Evolutionary conservation across 2,888 invertebrate species (phyloP).

Genomic region (Cantharis nigra): DNA sequence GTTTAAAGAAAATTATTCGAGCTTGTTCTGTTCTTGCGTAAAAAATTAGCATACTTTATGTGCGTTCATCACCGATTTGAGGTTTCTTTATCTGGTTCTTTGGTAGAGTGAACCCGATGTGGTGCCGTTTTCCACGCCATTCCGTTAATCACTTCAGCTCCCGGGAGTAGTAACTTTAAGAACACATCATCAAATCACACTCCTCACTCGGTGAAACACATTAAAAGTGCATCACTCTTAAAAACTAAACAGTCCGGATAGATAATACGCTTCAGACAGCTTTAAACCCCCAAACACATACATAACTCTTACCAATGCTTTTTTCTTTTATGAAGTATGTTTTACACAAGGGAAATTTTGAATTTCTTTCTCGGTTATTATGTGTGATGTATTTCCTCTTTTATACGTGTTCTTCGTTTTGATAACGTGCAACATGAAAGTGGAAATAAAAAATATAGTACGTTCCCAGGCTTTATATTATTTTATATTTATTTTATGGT

Average conservation of each 20-base stretch:
- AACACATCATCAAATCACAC: constrained; percentile 38
- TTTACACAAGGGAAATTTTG: constrained; percentile 41
- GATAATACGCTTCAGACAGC: constrained; percentile 49
- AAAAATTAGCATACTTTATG: constrained; percentile 13
- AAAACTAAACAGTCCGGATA: constrained; percentile 52
- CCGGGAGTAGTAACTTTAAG: constrained; percentile 32
- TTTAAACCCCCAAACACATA: constrained; percentile 46
- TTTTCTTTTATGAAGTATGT: constrained; percentile 38
- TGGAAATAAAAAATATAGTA: constrained; percentile 27
- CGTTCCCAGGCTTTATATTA: constrained; percentile 14
- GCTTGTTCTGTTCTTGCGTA: background rate
- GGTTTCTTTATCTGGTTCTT: constrained; percentile 33
- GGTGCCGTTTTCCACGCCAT: constrained; percentile 42
- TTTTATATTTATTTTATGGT: constrained; percentile 20
- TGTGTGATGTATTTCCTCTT: constrained; percentile 28
- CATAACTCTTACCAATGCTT: constrained; percentile 43
- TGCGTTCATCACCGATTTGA: constrained; percentile 32
- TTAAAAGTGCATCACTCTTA: constrained; percentile 52
- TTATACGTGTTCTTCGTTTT: constrained; percentile 30
- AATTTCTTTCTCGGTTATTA: constrained; percentile 35
- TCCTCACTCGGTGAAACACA: constrained; percentile 44
- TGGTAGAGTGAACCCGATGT: constrained; percentile 33
- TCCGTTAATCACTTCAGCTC: constrained; percentile 43
- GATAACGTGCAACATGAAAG: constrained; percentile 26
- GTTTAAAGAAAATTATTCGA: constrained; percentile 1